A percentile compares a stretch with the other conserved stretches of the same genome.
phyloP scores from a whole-genome alignment of 2,888 invertebrate species.

The Tridacna crocea region DNA sequence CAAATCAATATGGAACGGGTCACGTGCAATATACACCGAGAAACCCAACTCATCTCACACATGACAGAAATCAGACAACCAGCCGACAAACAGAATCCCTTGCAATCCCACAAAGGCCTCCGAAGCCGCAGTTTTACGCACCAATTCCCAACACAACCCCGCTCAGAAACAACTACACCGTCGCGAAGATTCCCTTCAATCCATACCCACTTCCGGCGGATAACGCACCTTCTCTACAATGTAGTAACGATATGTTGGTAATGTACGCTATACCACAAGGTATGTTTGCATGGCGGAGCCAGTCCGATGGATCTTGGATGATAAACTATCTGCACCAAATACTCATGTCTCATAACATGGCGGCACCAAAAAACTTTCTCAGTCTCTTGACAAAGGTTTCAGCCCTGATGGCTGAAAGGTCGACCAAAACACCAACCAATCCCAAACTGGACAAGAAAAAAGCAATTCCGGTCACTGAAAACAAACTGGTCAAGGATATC shows the following conservation, averaged over 20 bases:
- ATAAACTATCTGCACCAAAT: conserved; percentile 51
- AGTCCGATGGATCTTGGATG: conserved; percentile 58
- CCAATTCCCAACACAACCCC: background rate
- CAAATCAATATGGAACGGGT: background rate
- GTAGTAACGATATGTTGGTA: conserved; percentile 57
- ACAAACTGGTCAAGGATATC: conserved; percentile 53
- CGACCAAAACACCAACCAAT: conserved; percentile 42
- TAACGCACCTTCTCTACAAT: conserved; percentile 49
- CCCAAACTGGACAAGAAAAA: conserved; percentile 39
- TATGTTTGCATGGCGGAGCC: conserved; percentile 57
- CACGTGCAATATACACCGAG: background rate
- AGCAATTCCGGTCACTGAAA: conserved; percentile 57
- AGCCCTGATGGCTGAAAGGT: conserved; percentile 36
- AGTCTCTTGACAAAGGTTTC: conserved; percentile 48
- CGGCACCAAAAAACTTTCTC: conserved; percentile 38
- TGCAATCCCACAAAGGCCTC: background rate
- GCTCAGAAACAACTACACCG: conserved; percentile 3
- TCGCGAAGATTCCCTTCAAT: background rate
- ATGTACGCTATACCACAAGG: conserved; percentile 60
- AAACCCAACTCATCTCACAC: background rate
- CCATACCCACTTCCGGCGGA: conserved; percentile 32
- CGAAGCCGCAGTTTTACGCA: background rate
- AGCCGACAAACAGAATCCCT: background rate
- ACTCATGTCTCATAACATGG: conserved; percentile 47
- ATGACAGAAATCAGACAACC: background rate